These are phyloP conservation scores for Aphelocoma coerulescens DNA, from an alignment of 2,113 vertebrate genomes.

Conservation along the genomic window DNA sequence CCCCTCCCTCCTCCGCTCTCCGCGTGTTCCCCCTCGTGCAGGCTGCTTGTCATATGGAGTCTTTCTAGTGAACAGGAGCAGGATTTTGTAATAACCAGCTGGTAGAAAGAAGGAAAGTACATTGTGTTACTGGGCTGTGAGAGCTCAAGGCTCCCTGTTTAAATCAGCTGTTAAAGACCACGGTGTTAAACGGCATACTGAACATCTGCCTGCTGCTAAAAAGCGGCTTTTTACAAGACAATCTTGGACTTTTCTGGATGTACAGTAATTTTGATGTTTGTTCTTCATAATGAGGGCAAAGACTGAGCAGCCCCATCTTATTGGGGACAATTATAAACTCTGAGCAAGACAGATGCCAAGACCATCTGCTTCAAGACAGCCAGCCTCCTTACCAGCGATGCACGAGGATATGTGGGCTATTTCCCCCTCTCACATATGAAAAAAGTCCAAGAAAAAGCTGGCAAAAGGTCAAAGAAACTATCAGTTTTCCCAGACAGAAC, in stretches of 20 bases:
- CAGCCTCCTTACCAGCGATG: neutral
- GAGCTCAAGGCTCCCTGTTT: neutral
- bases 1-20: neutral
- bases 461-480: neutral
- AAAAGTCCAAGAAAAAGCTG: neutral
- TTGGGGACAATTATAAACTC: neutral
- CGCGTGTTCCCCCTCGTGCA: neutral
- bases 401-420: neutral
- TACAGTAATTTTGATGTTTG: neutral
- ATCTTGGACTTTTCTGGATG: neutral
- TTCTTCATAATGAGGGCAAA: neutral
- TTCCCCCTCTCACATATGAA: neutral
- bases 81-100: neutral
- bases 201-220: neutral
- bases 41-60: neutral
- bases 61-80: neutral
- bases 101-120: neutral
- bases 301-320: constrained; percentile 1
- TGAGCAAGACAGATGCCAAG: constrained; percentile 24
- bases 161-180: neutral
- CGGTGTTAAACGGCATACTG: accelerated
- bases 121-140: neutral
- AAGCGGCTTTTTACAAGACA: neutral
- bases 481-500: neutral
- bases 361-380: constrained; percentile 21